A percentile compares a stretch with the other conserved stretches of the same genome.
These are phyloP conservation scores for Glaucopsyche alexis DNA, from an alignment of 2,888 invertebrate species.

Conservation along the genomic window DNA sequence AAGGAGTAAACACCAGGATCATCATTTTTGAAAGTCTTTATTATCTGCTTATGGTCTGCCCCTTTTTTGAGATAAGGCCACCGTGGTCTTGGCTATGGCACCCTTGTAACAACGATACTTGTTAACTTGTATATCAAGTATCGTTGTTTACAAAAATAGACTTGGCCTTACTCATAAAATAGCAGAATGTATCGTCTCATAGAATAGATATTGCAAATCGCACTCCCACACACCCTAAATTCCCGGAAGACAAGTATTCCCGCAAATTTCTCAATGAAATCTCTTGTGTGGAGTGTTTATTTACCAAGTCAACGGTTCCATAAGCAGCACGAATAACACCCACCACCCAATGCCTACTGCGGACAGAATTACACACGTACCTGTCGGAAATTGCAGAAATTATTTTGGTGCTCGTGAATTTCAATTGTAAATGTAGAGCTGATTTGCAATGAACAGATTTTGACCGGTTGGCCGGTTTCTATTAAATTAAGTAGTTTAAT, in stretches of 20 bases:
- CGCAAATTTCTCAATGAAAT: background rate
- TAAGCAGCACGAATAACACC: background rate
- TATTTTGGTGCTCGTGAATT: background rate
- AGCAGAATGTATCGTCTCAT: background rate
- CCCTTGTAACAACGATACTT: no score
- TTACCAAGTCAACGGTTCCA: background rate
- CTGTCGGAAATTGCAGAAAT: background rate
- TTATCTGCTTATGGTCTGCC: no score
- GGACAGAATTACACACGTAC: background rate
- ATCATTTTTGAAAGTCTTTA: no score
- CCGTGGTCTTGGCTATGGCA: no score
- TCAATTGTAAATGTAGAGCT: background rate
- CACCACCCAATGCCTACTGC: background rate
- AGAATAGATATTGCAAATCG: background rate
- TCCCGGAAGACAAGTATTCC: background rate
- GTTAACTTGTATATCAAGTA: no score
- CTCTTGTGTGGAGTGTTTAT: conserved; percentile 3
- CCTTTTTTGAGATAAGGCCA: no score
- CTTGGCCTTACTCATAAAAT: background rate
- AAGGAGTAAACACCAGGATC: no score
- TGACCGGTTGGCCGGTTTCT: no score
- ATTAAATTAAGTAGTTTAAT: no score
- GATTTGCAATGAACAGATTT: no score
- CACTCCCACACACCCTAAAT: background rate
- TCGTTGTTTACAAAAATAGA: background rate